Base-by-base conservation (phyloP, 2,888 invertebrate species). In the Shargacucullia verbasci region DNA sequence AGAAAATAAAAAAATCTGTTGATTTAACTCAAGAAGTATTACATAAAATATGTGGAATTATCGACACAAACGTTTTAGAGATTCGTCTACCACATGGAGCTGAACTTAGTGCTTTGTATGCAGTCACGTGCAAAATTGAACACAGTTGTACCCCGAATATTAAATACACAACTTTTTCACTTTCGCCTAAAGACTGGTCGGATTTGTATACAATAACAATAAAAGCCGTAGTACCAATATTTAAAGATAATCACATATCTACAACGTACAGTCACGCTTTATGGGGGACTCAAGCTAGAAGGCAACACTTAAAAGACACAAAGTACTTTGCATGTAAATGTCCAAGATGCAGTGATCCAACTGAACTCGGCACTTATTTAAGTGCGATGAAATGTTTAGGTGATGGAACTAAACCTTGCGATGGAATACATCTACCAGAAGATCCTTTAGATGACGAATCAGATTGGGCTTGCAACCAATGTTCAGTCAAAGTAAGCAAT, bases 261-360 rank as follows among this genome's bases (percentile, higher is more conserved):
- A 98, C 98, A 3, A 97, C 97, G 95, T 98, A 98, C 76, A 97
- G 97, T 1, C 98, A 98, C 81, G 97, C 97, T 4, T 86, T 98
- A 57, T 98, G 98, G 98, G 97, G 97, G 1, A 98, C 98, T 0
- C 96, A 96, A 83, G 96, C 96, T 37, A 95, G 98, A 65, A 95
- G 97, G 61, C 96, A 97, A 72, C 98, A 98, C 90, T 91, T 98
- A 14, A 93, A 94, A 71, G 95, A 96, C 62, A 96, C 97, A 0
- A 98, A 98, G 88, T 97, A 97, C 80, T 98, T 98, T 70, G 86
- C 93, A 0, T 98, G 98, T 69, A 91, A 90, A 73, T 98, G 98
- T 84, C 82, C 90, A 49, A 95, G 98, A 68, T 98, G 98, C 76
- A 86, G 92, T 20, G 98, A 98, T 86, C 96, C 97, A n/a, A 97